These are phyloP conservation scores for Psophia crepitans DNA, from an alignment of 2,113 vertebrate species.

Conservation along the genomic window DNA sequence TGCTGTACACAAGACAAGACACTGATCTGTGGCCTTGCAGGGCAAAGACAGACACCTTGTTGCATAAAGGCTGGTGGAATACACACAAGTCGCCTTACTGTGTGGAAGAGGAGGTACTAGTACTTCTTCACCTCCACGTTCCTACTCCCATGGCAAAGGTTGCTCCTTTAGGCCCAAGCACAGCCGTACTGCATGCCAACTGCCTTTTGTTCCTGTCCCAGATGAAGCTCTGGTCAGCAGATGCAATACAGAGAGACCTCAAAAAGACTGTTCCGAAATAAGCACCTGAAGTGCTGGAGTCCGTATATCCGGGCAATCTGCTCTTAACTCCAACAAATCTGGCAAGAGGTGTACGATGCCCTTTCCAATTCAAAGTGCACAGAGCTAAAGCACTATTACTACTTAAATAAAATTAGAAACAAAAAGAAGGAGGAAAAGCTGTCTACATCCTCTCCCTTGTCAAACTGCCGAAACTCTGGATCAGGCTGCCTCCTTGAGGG, in stretches of 20 bases:
- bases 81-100: neutral
- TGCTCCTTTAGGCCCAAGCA: neutral
- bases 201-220: neutral
- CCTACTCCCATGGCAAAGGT: neutral
- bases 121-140: neutral
- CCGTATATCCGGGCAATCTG: neutral
- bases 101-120: neutral
- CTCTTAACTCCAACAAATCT: neutral
- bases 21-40: neutral
- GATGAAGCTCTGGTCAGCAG: neutral
- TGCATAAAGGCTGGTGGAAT: fast-evolving
- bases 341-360: neutral
- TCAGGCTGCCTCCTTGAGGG: neutral
- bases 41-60: neutral
- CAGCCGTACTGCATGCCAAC: neutral
- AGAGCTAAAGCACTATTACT: neutral
- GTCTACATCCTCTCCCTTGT: neutral
- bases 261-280: neutral
- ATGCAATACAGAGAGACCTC: neutral
- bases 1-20: neutral
- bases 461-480: neutral
- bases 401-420: neutral
- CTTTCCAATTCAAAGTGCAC: neutral
- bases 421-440: neutral
- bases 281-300: neutral